These are phyloP conservation scores for Petrocephalus sullivani DNA, from an alignment of 2,797 vertebrate species.

Conservation along the genomic window DNA sequence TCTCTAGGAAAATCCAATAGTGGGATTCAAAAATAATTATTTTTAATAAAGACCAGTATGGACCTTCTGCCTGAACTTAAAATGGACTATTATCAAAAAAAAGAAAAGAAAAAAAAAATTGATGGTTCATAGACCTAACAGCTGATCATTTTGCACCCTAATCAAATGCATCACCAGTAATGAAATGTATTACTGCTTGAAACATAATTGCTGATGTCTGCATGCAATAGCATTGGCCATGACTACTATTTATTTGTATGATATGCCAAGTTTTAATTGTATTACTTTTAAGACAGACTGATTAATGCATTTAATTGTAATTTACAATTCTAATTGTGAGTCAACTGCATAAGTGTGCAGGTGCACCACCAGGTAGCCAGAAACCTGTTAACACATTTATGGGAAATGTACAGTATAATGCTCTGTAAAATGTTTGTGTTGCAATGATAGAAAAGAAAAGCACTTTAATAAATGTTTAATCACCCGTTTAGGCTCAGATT, in stretches of 20 bases:
- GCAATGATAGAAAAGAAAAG: slow-evolving; percentile 70
- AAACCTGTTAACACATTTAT: slow-evolving; percentile 55
- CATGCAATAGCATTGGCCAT: slow-evolving; percentile 76
- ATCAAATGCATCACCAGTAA: slow-evolving; percentile 74
- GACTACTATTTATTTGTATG: slow-evolving; percentile 84
- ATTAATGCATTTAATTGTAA: slow-evolving; percentile 65
- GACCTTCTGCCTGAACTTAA: slow-evolving; percentile 62
- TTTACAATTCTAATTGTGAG: slow-evolving; percentile 56
- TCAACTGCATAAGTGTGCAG: slow-evolving; percentile 52
- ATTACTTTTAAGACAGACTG: slow-evolving; percentile 58
- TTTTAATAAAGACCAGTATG: slow-evolving; percentile 52
- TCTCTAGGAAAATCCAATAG: slow-evolving; percentile 44
- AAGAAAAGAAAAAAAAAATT: slow-evolving; percentile 28
- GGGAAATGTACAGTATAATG: slow-evolving; percentile 68
- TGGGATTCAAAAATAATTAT: slow-evolving; percentile 38
- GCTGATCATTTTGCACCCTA: slow-evolving; percentile 67
- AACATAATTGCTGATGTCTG: slow-evolving; percentile 76
- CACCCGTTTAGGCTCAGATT: slow-evolving; percentile 69
- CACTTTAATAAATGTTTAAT: slow-evolving; percentile 83
- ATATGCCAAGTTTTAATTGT: slow-evolving; percentile 76
- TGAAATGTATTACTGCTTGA: slow-evolving; percentile 74
- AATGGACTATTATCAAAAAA: slow-evolving; percentile 30
- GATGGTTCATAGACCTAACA: slow-evolving; percentile 59
- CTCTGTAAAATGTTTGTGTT: slow-evolving; percentile 72
- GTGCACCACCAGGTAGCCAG: slow-evolving; percentile 50